These are phyloP conservation scores for Aphrocallistes beatrix DNA, from an alignment of 37 sponge, comb jelly and placozoan species.

Conservation along the genomic window DNA sequence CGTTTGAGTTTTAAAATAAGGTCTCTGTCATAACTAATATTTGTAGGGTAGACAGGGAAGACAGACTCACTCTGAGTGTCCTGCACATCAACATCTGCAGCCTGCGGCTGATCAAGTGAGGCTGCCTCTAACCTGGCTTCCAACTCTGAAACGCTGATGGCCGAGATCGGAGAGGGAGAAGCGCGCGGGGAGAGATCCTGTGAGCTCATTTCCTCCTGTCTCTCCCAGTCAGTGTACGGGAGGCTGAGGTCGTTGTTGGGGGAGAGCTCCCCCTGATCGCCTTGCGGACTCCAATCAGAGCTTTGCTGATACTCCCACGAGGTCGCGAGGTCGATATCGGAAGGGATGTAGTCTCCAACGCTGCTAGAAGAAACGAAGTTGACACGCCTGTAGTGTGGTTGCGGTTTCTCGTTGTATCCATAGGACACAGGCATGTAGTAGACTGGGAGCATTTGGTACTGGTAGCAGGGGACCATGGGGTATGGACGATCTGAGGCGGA, in stretches of 20 bases:
- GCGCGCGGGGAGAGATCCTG: background rate
- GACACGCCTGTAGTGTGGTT: background rate
- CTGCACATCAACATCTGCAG: background rate
- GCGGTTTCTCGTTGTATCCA: background rate
- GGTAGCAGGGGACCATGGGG: background rate
- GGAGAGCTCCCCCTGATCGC: background rate
- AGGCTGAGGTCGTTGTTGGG: background rate
- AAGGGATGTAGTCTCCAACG: background rate
- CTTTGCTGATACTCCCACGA: background rate
- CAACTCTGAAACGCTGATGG: background rate
- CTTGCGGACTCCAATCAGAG: background rate
- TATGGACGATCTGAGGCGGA: background rate
- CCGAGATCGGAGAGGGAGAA: background rate
- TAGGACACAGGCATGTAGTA: constrained; percentile 11
- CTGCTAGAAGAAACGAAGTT: background rate
- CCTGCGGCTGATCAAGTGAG: background rate
- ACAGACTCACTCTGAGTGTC: no score
- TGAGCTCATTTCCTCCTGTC: background rate
- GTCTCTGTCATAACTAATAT: background rate
- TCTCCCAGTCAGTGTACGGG: constrained; percentile 2
- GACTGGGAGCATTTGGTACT: background rate
- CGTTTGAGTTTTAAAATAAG: background rate
- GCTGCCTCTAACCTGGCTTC: background rate
- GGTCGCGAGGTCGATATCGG: background rate
- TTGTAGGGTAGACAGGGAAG: no score